phyloP scores from a whole-genome alignment of 2,797 vertebrate genomes.

The Iguana delicatissima region DNA sequence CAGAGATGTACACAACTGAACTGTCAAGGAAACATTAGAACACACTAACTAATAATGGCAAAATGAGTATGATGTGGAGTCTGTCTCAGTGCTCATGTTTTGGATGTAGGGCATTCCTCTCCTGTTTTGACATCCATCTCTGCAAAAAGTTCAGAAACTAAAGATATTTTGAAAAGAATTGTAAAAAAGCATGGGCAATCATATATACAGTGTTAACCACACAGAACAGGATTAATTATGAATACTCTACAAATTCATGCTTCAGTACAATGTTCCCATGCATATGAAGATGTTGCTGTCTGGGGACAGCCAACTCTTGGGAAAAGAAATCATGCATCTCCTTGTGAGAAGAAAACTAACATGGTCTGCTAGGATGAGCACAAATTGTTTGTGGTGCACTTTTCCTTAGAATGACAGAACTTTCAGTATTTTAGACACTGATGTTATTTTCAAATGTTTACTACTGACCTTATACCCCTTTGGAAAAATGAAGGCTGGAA shows the following conservation, averaged over 20 bases:
- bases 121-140: background rate
- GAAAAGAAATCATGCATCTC: background rate
- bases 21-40: background rate
- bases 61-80: background rate
- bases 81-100: background rate
- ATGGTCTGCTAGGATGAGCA: slow-evolving; percentile 1
- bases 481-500: background rate
- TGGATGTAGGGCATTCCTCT: background rate
- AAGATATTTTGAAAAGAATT: background rate
- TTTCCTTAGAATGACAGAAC: slow-evolving; percentile 12
- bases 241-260: background rate
- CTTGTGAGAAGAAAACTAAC: slow-evolving; percentile 16
- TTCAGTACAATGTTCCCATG: background rate
- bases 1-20: background rate
- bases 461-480: background rate
- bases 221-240: background rate
- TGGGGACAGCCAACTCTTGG: background rate
- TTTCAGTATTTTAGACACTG: background rate
- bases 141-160: background rate
- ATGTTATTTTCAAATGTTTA: background rate
- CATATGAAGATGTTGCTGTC: background rate
- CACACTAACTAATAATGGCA: background rate
- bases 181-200: background rate
- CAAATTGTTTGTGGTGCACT: slow-evolving; percentile 13
- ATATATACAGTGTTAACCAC: background rate